Evolutionary conservation across 2,113 vertebrate genomes (phyloP).

Genomic region (Channa maculata): DNA sequence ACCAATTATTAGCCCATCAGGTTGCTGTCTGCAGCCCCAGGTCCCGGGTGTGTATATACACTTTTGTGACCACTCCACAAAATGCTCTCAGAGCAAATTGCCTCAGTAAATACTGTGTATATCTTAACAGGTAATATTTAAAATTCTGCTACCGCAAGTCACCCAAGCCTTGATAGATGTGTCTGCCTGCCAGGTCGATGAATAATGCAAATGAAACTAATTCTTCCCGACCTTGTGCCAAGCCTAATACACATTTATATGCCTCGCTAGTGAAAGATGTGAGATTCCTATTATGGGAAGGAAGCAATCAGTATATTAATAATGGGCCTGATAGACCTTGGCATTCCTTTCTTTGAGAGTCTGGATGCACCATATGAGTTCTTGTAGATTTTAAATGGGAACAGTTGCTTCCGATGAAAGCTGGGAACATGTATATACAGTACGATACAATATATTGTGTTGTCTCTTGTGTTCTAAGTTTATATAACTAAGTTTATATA

Average conservation of each 20-base stretch:
- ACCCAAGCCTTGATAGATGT: slow-evolving; percentile 69
- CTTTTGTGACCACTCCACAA: slow-evolving; percentile 52
- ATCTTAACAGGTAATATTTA: slow-evolving; percentile 72
- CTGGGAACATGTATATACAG: neutral
- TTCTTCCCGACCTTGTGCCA: slow-evolving; percentile 70
- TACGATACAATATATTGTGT: neutral
- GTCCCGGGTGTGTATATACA: slow-evolving; percentile 17
- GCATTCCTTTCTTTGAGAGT: slow-evolving; percentile 36
- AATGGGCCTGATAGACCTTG: slow-evolving; percentile 48
- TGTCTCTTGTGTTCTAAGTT: neutral
- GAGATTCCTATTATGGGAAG: slow-evolving; percentile 64
- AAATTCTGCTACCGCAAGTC: slow-evolving; percentile 62
- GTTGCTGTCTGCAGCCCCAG: slow-evolving; percentile 42
- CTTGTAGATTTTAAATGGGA: slow-evolving; percentile 18
- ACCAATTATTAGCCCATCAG: slow-evolving; percentile 65
- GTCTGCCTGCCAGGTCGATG: slow-evolving; percentile 65
- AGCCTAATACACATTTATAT: slow-evolving; percentile 66
- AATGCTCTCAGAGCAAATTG: slow-evolving; percentile 57
- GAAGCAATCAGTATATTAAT: slow-evolving; percentile 71
- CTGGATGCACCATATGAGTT: slow-evolving; percentile 38
- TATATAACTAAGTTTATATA: too few species aligned
- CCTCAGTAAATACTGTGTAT: slow-evolving; percentile 69
- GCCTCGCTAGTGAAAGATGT: slow-evolving; percentile 59
- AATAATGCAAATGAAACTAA: slow-evolving; percentile 78
- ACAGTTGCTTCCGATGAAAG: slow-evolving; percentile 10